A percentile compares a stretch with the other conserved stretches of the same genome.
phyloP scores from a whole-genome alignment of 2,888 invertebrate species.

The Drosophila parthenogenetica region DNA sequence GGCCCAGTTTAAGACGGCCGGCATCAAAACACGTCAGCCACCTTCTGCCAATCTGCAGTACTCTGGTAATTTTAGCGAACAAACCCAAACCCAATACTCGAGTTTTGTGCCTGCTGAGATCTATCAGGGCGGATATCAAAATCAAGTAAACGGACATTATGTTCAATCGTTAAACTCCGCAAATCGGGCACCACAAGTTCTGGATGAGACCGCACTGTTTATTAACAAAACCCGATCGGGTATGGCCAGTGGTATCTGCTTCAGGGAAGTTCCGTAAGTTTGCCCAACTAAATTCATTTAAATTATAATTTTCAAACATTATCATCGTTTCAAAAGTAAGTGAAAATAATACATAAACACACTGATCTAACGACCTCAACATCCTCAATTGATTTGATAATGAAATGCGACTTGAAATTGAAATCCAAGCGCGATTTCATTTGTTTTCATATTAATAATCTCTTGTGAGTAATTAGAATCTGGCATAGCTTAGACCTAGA shows the following conservation, averaged over 20 bases:
- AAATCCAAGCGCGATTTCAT: slow-evolving; percentile 6
- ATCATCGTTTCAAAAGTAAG: slow-evolving; percentile 41
- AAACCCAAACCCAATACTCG: slow-evolving; percentile 28
- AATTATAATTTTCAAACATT: slow-evolving; percentile 11
- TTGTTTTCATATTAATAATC: neutral
- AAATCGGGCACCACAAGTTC: slow-evolving; percentile 58
- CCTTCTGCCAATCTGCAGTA: slow-evolving; percentile 55
- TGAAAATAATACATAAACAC: slow-evolving; percentile 48
- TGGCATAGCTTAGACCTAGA: slow-evolving; percentile 6
- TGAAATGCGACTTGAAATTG: slow-evolving; percentile 54
- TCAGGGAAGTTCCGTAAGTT: slow-evolving; percentile 85
- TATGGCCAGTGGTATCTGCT: slow-evolving; percentile 83
- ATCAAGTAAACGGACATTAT: slow-evolving; percentile 47
- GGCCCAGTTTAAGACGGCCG: slow-evolving; percentile 78
- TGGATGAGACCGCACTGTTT: slow-evolving; percentile 82
- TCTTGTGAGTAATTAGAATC: neutral
- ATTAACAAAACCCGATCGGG: slow-evolving; percentile 83
- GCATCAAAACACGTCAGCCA: slow-evolving; percentile 81
- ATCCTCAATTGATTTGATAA: slow-evolving; percentile 71
- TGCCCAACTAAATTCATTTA: neutral
- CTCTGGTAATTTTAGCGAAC: slow-evolving; percentile 52
- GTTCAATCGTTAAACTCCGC: slow-evolving; percentile 82
- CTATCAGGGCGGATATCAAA: slow-evolving; percentile 58
- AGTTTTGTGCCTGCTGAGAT: slow-evolving; percentile 70
- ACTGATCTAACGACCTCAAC: slow-evolving; percentile 72